phyloP scores from a whole-genome alignment of 2,797 vertebrate species.

The Champsocephalus esox region DNA sequence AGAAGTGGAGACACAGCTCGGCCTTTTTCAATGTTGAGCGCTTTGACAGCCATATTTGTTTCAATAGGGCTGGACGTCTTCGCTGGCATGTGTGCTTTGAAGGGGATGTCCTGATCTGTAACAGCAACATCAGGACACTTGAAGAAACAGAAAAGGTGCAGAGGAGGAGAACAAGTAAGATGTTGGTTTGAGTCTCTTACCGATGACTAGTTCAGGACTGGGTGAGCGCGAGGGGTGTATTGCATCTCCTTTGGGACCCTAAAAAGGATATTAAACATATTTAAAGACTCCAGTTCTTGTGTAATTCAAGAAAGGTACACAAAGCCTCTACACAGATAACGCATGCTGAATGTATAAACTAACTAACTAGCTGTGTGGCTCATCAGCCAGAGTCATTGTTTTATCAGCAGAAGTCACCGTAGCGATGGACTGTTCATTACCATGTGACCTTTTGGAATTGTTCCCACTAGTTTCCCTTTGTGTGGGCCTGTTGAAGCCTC shows the following conservation, averaged over 20 bases:
- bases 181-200: conserved; percentile 48
- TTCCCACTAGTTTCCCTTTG: neutral
- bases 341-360: too few species aligned
- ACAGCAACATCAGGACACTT: conserved; percentile 2
- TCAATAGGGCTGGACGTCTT: conserved; percentile 82
- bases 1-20: conserved; percentile 62
- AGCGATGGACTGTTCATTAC: conserved; percentile 18
- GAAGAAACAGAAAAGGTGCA: too few species aligned
- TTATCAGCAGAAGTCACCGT: neutral
- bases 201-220: conserved; percentile 17
- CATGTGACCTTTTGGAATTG: neutral
- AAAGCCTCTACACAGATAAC: too few species aligned
- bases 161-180: neutral
- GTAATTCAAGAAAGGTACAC: neutral
- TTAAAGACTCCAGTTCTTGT: neutral
- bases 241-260: conserved; percentile 38
- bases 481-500: conserved; percentile 1
- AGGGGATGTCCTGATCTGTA: conserved; percentile 54
- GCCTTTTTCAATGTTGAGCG: conserved; percentile 14
- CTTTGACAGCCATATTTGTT: neutral
- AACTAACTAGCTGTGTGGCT: neutral
- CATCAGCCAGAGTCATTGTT: neutral
- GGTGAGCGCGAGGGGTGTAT: neutral
- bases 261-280: conserved; percentile 12
- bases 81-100: conserved; percentile 61